phyloP scores from a whole-genome alignment of 2,797 vertebrate species.

The Eupleurogrammus muticus region DNA sequence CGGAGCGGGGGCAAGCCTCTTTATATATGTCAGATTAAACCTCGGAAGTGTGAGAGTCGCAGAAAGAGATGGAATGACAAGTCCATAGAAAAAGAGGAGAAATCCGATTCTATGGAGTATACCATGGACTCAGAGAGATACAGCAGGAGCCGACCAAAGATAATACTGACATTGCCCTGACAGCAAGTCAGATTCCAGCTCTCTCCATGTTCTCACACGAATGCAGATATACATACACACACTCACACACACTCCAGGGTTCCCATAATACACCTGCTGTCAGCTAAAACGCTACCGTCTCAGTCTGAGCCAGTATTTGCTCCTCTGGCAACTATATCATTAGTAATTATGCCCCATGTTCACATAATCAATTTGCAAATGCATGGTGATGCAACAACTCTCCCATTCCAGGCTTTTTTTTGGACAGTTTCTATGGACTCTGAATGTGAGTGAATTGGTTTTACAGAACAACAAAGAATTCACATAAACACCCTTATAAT shows the following conservation, averaged over 20 bases:
- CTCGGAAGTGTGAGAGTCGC: conserved; percentile 54
- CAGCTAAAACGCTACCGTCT: conserved; percentile 42
- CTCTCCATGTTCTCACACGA: conserved; percentile 14
- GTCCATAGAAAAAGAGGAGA: conserved; percentile 62
- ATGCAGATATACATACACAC: conserved; percentile 12
- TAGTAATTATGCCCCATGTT: conserved; percentile 37
- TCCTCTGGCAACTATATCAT: conserved; percentile 14
- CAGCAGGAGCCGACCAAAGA: conserved; percentile 51
- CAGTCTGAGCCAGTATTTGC: conserved; percentile 30
- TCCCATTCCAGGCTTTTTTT: not conserved
- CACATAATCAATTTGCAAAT: conserved; percentile 35
- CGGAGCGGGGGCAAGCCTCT: conserved; percentile 60
- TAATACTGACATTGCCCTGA: conserved; percentile 66
- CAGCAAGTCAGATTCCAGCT: conserved; percentile 40
- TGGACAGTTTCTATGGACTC: too few relatives aligned
- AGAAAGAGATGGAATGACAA: conserved; percentile 46
- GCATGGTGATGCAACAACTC: conserved; percentile 24
- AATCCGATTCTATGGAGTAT: conserved; percentile 51
- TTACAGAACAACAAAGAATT: too few relatives aligned
- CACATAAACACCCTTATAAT: too few relatives aligned
- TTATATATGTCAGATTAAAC: conserved; percentile 77
- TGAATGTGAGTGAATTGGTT: too few relatives aligned
- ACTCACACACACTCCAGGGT: not conserved
- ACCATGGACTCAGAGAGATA: conserved; percentile 40
- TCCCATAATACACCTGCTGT: conserved; percentile 46